Evolutionary conservation across 2,888 invertebrate species (phyloP), one percentile per base, ranked within the genome.

Genomic region (Aradus depressus): DNA sequence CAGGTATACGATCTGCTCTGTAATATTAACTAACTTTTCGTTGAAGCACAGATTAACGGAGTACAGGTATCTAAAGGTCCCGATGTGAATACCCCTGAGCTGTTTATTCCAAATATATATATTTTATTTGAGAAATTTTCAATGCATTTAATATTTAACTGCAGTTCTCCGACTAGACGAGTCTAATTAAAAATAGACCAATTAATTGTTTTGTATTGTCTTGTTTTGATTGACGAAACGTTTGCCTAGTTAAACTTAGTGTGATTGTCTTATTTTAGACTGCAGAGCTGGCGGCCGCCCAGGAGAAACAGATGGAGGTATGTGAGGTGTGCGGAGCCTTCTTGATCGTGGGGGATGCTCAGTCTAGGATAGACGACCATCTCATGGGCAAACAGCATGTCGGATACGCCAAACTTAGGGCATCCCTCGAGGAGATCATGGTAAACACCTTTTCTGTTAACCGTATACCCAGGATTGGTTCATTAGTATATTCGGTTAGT

Each of bases 301-400:
- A 91, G 65, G 91, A 92, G 67, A 96, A 97, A 68, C 92, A 92
- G 67, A 96, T 97, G 96, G 95, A 96, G 70, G 97, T 98, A 16
- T 98, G 97, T 68, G 89, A 92, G 60, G 90, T 95, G 2, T 98
- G 97, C 67, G 97, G 97, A 1, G 96, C 97, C 5, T 95, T 98
- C 69, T 76, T 98, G n/a, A 97, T 98, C 62, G 92, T 97, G 6
- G 96, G 95, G 6, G 97, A 98, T 70, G 97, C 96, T 2, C 96
- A 95, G 64, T 93, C 95, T 65, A 77, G 98, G 54, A 89, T 97
- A 52, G 96, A 97, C 63, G 97, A 98, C 67, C 97, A 98, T 72
- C 72, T 97, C 51, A 91, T 90, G 76, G 98, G 97, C 25, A 98
- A 98, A 72, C 97, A 97, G 68, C 98, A 98, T 72, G 84, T 95